Evolutionary conservation across 30 jellyfish, hydroid and myxozoan genomes (phyloP).

Genomic region (Hydra vulgaris): DNA sequence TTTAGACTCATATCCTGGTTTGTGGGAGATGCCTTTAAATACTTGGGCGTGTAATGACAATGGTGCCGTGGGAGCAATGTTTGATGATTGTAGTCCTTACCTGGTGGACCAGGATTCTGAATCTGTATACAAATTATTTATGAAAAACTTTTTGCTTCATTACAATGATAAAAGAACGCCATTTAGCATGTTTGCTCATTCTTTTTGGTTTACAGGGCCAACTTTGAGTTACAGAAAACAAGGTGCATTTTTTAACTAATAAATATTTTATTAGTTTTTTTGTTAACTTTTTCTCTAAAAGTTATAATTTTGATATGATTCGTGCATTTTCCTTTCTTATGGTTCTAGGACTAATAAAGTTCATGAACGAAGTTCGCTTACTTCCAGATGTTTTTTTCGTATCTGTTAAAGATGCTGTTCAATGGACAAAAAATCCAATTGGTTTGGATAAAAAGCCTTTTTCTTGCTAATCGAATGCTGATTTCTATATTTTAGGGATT

Average conservation of each 20-base stretch:
- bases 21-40: slow-evolving; percentile 79
- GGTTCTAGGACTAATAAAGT: not conserved
- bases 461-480: not conserved
- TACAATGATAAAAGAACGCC: slow-evolving; percentile 50
- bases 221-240: not conserved
- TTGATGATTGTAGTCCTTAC: slow-evolving; percentile 44
- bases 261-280: too few species aligned
- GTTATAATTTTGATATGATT: too few species aligned
- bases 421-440: slow-evolving; percentile 62
- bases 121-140: slow-evolving; percentile 29
- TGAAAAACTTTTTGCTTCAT: slow-evolving; percentile 41
- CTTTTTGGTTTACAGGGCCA: not conserved
- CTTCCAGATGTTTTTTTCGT: slow-evolving; percentile 47
- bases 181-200: slow-evolving; percentile 34
- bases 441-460: slow-evolving; percentile 1
- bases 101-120: not conserved
- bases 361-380: not conserved
- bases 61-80: slow-evolving; percentile 28
- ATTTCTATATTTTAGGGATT: too few species aligned
- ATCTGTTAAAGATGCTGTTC: slow-evolving; percentile 40
- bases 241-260: too few species aligned
- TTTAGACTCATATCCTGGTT: slow-evolving; percentile 73
- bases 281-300: too few species aligned
- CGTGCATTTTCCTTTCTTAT: too few species aligned
- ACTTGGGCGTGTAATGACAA: slow-evolving; percentile 24